phyloP scores from a whole-genome alignment of 2,888 invertebrate species.

The Lithophane socia region DNA sequence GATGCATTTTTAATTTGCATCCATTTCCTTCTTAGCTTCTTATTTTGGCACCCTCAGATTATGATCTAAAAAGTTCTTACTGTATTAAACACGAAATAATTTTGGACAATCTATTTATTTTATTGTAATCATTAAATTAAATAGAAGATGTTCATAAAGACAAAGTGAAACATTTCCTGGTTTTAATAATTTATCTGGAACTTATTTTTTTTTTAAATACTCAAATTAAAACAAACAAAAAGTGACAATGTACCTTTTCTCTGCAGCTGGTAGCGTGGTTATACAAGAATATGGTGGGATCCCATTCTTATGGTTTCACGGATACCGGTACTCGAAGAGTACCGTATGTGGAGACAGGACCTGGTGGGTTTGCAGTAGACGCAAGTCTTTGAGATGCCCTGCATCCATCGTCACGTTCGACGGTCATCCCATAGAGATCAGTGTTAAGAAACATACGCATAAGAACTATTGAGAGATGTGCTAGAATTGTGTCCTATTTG shows the following conservation, averaged over 20 bases:
- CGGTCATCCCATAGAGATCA: slow-evolving; percentile 63
- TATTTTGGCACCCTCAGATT: background rate
- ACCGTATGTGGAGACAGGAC: slow-evolving; percentile 59
- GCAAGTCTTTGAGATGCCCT: slow-evolving; percentile 65
- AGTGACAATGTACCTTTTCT: background rate
- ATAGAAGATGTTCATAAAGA: background rate
- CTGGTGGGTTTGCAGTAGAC: slow-evolving; percentile 73
- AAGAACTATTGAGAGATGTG: slow-evolving; percentile 62
- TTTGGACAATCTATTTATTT: background rate
- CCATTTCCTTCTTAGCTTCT: background rate
- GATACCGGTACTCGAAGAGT: slow-evolving; percentile 66
- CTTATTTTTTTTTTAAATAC: background rate
- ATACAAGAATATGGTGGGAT: slow-evolving; percentile 33
- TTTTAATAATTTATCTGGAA: background rate
- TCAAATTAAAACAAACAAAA: background rate
- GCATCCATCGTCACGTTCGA: slow-evolving; percentile 69
- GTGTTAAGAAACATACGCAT: slow-evolving; percentile 69
- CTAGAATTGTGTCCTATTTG: background rate
- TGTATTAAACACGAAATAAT: background rate
- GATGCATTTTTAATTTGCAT: background rate
- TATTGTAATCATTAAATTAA: background rate
- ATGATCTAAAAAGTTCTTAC: background rate
- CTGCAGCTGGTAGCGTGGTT: slow-evolving; percentile 24
- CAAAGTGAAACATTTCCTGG: no score
- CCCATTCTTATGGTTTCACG: slow-evolving; percentile 62